Evolutionary conservation across 35 echinoderm and acorn worm species (phyloP).

Genomic region (Eucidaris tribuloides): DNA sequence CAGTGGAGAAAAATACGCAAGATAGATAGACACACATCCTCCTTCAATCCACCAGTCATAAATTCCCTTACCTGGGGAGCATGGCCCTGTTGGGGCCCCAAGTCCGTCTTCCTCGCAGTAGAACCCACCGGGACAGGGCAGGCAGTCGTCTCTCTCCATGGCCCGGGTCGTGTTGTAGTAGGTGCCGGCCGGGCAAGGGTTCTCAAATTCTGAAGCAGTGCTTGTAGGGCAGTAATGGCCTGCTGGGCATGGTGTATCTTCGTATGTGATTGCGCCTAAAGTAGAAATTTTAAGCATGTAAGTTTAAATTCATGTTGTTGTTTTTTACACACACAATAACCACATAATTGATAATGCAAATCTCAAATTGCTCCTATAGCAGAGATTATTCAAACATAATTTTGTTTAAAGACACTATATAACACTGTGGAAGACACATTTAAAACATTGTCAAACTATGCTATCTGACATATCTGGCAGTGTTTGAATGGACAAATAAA

Average conservation of each 20-base stretch:
- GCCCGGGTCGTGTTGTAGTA: slow-evolving; percentile 84
- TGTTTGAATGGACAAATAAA: too few relatives aligned
- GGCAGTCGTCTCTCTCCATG: slow-evolving; percentile 55
- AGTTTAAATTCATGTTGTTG: too few relatives aligned
- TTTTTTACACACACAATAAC: too few relatives aligned
- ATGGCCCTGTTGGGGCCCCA: slow-evolving; percentile 54
- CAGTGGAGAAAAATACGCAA: too few relatives aligned
- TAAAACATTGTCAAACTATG: too few relatives aligned
- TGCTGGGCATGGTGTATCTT: slow-evolving; percentile 90
- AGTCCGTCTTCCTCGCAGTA: slow-evolving; percentile 95
- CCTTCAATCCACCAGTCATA: background rate
- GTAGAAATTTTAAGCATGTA: too few relatives aligned
- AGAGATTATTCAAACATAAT: too few relatives aligned
- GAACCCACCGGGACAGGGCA: slow-evolving; percentile 67
- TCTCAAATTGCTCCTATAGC: background rate
- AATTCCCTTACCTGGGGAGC: slow-evolving; percentile 61
- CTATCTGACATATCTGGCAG: too few relatives aligned
- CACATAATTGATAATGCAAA: background rate
- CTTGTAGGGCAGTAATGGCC: slow-evolving; percentile 87
- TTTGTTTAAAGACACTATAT: too few relatives aligned
- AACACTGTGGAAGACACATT: too few relatives aligned
- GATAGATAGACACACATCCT: too few relatives aligned
- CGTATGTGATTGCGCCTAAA: slow-evolving; percentile 74
- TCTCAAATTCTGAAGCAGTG: slow-evolving; percentile 67
- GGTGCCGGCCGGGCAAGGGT: slow-evolving; percentile 82